A percentile compares a stretch with the other conserved stretches of the same genome.
Conservation (phyloP, 1,140 invertebrate genomes). For the Procambarus virginalis region DNA sequence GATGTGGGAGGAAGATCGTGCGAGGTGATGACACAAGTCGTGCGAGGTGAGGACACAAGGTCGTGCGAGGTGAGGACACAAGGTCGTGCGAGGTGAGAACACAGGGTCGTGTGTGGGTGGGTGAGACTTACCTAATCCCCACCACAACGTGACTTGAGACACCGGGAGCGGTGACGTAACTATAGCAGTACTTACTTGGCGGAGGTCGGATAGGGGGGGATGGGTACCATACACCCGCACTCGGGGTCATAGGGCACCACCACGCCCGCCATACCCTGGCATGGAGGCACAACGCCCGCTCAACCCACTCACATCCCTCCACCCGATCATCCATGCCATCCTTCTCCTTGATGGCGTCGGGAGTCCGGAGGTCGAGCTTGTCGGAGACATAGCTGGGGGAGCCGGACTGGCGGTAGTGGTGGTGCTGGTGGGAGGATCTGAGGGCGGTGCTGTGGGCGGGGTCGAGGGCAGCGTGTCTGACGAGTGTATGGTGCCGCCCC, state of each 20-base stretch:
- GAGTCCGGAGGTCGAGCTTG: slow-evolving; percentile 56
- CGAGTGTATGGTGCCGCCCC: slow-evolving; percentile 65
- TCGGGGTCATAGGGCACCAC: slow-evolving; percentile 64
- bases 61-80: neutral
- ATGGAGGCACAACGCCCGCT: slow-evolving; percentile 56
- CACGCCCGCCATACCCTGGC: slow-evolving; percentile 46
- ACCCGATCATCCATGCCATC: slow-evolving; percentile 65
- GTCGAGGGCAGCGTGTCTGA: slow-evolving; percentile 68
- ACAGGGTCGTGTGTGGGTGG: neutral
- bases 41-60: neutral
- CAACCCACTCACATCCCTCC: slow-evolving; percentile 61
- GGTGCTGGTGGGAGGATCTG: slow-evolving; percentile 50
- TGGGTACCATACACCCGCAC: slow-evolving; percentile 63
- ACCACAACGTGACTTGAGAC: neutral
- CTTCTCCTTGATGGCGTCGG: slow-evolving; percentile 65
- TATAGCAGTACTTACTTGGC: slow-evolving; percentile 63
- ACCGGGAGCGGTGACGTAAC: neutral
- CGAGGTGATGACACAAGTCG: neutral
- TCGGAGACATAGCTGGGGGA: slow-evolving; percentile 68
- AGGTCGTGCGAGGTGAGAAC: neutral
- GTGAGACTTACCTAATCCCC: neutral
- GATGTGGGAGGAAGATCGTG: neutral
- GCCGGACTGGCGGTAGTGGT: slow-evolving; percentile 57
- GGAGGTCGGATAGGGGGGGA: slow-evolving; percentile 66
- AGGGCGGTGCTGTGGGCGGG: slow-evolving; percentile 44